phyloP scores from a whole-genome alignment of 2,113 vertebrate genomes.

The Arvicanthis niloticus region DNA sequence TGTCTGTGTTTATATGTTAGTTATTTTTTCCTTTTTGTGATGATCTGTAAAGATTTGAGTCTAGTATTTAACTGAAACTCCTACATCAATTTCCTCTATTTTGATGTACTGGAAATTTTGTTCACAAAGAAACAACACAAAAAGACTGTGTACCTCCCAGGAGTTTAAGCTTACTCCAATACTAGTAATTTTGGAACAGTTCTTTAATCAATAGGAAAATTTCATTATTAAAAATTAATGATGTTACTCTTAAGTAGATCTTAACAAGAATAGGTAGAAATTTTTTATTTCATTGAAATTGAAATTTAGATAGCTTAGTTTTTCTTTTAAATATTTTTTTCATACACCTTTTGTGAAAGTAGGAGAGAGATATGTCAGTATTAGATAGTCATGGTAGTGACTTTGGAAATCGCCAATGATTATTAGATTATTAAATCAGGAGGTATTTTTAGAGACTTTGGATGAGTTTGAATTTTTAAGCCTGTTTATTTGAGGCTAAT shows the following conservation, averaged over 20 bases:
- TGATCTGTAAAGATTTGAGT: slow-evolving; percentile 78
- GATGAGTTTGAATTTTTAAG: slow-evolving; percentile 73
- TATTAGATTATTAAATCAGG: slow-evolving; percentile 72
- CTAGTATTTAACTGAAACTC: slow-evolving; percentile 72
- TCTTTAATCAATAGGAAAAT: slow-evolving; percentile 55
- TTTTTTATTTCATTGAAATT: slow-evolving; percentile 72
- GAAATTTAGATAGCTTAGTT: slow-evolving; percentile 57
- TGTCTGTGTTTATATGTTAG: slow-evolving; percentile 15
- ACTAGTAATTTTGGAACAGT: slow-evolving; percentile 58
- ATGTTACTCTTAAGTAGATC: slow-evolving; percentile 57
- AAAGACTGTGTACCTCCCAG: neutral
- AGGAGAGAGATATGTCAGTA: neutral
- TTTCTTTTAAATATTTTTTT: slow-evolving; percentile 69
- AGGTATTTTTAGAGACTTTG: slow-evolving; percentile 67
- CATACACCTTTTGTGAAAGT: slow-evolving; percentile 58
- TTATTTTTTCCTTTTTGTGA: slow-evolving; percentile 75
- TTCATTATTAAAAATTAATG: slow-evolving; percentile 38
- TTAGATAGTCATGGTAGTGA: slow-evolving; percentile 49
- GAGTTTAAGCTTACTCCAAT: slow-evolving; percentile 35
- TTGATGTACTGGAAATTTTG: slow-evolving; percentile 62
- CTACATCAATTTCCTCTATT: slow-evolving; percentile 68
- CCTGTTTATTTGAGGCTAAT: slow-evolving; percentile 70
- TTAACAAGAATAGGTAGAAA: slow-evolving; percentile 52
- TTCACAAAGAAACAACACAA: slow-evolving; percentile 50
- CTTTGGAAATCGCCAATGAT: slow-evolving; percentile 54